Base-by-base conservation (phyloP, 2,888 invertebrate genomes). In the Spatulosminthurus flaviceps region DNA sequence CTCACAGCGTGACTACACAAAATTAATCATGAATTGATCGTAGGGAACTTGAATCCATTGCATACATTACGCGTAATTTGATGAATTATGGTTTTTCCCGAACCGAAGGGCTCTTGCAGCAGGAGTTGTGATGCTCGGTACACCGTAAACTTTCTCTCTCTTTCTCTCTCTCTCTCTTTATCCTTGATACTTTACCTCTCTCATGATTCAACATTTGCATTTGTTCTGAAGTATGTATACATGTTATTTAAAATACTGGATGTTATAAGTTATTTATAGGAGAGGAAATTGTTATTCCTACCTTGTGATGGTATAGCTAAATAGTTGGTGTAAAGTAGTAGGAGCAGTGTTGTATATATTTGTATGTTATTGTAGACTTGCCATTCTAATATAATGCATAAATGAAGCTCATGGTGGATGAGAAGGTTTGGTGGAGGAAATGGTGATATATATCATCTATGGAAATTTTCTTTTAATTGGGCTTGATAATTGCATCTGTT, bases 11-110 rank as follows among this genome's bases (percentile, higher is more conserved):
- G 79, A 78, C 78, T 79, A 77, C 74, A 79, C 76, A 73, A 82
- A 82, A 82, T 82, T 82, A 82, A 82, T 82, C 81, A 81, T 82
- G 77, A 82, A 82, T 82, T 82, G 82, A 82, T 82, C 81, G 22
- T 69, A 21, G 26, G 64, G n/a, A 26, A 64, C n/a, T 29, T 26
- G 60, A 60, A 60, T 51, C 51, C n/a, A 60, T 64, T 78, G 78
- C 78, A 78, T 78, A 78, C 61, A 78, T 78, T 78, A 78, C 60
- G 71, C 78, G 64, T 76, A 24, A 69, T 73, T 41, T 75, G 75
- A 77, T 78, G 78, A 78, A 78, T 78, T 78, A 78, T 78, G 19
- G 78, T 72, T 78, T 78, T 78, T 77, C 77, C 42, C 67, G 26
- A 69, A 64, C 64, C 64, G 64, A 64, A 24, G 64, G 64, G 51